phyloP scores from a whole-genome alignment of 2,888 invertebrate species.

The Actias luna region DNA sequence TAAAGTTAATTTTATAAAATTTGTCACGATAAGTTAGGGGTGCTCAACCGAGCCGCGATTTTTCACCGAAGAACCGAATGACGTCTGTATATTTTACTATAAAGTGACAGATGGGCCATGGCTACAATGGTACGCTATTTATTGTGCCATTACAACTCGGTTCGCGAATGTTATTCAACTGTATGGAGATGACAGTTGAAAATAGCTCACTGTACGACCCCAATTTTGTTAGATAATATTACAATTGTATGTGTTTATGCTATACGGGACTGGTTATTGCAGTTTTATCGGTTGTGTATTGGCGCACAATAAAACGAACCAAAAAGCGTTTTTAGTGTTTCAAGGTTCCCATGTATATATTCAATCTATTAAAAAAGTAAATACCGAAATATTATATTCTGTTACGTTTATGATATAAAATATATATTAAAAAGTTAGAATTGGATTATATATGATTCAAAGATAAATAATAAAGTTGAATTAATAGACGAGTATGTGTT shows the following conservation, averaged over 20 bases:
- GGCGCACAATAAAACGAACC: slow-evolving; percentile 61
- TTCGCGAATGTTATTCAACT: slow-evolving; percentile 63
- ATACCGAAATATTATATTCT: slow-evolving; percentile 36
- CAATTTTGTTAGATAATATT: slow-evolving; percentile 44
- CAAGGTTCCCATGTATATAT: slow-evolving; percentile 57
- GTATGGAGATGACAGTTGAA: slow-evolving; percentile 70
- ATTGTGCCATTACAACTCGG: slow-evolving; percentile 75
- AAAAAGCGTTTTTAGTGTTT: slow-evolving; percentile 66
- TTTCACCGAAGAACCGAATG: slow-evolving; percentile 74
- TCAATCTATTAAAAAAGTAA: slow-evolving; percentile 39
- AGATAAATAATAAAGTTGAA: neutral
- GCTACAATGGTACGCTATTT: slow-evolving; percentile 69
- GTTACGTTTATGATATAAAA: neutral
- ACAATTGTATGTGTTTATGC: slow-evolving; percentile 34
- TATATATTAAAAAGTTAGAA: neutral
- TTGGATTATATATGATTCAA: neutral
- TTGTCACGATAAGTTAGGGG: slow-evolving; percentile 52
- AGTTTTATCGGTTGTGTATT: slow-evolving; percentile 65
- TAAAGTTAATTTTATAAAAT: slow-evolving; percentile 30
- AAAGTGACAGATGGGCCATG: slow-evolving; percentile 79
- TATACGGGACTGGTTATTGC: slow-evolving; percentile 41
- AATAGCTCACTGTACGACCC: slow-evolving; percentile 54
- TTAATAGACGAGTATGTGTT: neutral
- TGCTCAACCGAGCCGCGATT: slow-evolving; percentile 65
- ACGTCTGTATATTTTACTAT: slow-evolving; percentile 79